These are phyloP conservation scores for Uropetala carovei DNA, from an alignment of 2,888 invertebrate genomes.

Conservation along the genomic window DNA sequence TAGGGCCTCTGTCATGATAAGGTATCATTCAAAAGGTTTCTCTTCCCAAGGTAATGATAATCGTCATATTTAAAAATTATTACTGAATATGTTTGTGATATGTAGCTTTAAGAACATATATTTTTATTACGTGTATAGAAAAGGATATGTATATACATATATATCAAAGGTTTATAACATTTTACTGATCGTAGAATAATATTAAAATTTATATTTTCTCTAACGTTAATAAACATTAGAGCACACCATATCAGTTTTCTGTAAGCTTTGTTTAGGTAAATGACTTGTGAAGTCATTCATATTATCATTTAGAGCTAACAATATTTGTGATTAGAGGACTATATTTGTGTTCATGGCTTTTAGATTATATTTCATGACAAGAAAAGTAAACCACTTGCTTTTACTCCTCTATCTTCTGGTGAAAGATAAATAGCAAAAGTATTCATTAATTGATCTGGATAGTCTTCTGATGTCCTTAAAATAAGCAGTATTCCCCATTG, in stretches of 20 bases:
- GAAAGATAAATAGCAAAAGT: constrained; percentile 46
- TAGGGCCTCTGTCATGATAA: constrained; percentile 38
- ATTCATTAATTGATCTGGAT: constrained; percentile 35
- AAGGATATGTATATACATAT: constrained; percentile 20
- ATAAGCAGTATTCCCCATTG: constrained; percentile 42
- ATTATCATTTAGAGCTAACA: constrained; percentile 24
- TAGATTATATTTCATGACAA: constrained; percentile 17
- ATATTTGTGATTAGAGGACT: constrained; percentile 23
- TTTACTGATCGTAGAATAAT: constrained; percentile 9
- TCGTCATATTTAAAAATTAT: constrained; percentile 39
- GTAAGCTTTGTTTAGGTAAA: constrained; percentile 39
- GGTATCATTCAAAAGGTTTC: constrained; percentile 31
- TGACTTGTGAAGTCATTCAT: constrained; percentile 30
- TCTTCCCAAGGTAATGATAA: constrained; percentile 5
- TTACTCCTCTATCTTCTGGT: constrained; percentile 6
- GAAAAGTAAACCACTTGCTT: neutral
- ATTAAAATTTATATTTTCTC: constrained; percentile 49
- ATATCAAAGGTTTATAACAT: constrained; percentile 26
- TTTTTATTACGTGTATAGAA: constrained; percentile 62
- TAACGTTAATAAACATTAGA: constrained; percentile 31
- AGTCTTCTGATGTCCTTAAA: constrained; percentile 15
- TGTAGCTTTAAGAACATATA: constrained; percentile 63
- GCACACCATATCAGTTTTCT: constrained; percentile 61
- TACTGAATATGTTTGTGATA: constrained; percentile 62
- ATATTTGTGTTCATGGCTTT: constrained; percentile 30